Evolutionary conservation across 2,888 invertebrate genomes (phyloP).

Genomic region (Polydrusus pterygomalis): DNA sequence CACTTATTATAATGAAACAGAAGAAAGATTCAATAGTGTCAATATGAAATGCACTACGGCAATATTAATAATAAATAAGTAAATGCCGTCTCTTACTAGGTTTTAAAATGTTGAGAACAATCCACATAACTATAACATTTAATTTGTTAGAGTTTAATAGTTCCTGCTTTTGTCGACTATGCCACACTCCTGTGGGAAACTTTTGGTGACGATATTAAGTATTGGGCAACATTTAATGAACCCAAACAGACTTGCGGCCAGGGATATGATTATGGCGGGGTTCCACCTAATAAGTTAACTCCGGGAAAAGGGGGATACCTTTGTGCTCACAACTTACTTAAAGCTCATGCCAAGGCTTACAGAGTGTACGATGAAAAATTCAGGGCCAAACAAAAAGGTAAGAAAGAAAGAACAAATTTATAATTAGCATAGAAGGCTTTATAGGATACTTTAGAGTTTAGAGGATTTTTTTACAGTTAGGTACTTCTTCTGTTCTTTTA

Average conservation of each 20-base stretch:
- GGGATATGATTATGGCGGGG: slow-evolving; percentile 58
- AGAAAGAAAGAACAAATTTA: background rate
- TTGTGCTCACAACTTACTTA: slow-evolving; percentile 77
- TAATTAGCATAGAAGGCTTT: too few species aligned
- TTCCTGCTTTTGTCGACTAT: slow-evolving; percentile 72
- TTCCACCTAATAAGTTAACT: slow-evolving; percentile 65
- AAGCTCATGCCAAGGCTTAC: slow-evolving; percentile 80
- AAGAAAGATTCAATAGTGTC: too few species aligned
- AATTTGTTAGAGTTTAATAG: slow-evolving; percentile 65
- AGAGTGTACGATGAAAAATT: slow-evolving; percentile 77
- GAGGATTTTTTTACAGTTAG: too few species aligned
- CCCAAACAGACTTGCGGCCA: slow-evolving; percentile 56
- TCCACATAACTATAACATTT: too few species aligned
- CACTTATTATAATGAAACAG: too few species aligned
- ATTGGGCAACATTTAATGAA: slow-evolving; percentile 69
- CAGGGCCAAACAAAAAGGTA: slow-evolving; percentile 60
- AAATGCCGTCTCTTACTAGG: too few species aligned
- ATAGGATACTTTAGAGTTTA: too few species aligned
- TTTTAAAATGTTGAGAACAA: too few species aligned
- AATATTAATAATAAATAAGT: too few species aligned
- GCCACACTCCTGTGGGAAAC: slow-evolving; percentile 70
- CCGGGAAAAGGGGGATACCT: slow-evolving; percentile 76
- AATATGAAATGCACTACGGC: too few species aligned
- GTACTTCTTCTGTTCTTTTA: too few species aligned
- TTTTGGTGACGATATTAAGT: slow-evolving; percentile 64